Percentiles rank a stretch among this genome's conserved stretches.
phyloP scores from a whole-genome alignment of 1,140 invertebrate species.

The Lineus longissimus region DNA sequence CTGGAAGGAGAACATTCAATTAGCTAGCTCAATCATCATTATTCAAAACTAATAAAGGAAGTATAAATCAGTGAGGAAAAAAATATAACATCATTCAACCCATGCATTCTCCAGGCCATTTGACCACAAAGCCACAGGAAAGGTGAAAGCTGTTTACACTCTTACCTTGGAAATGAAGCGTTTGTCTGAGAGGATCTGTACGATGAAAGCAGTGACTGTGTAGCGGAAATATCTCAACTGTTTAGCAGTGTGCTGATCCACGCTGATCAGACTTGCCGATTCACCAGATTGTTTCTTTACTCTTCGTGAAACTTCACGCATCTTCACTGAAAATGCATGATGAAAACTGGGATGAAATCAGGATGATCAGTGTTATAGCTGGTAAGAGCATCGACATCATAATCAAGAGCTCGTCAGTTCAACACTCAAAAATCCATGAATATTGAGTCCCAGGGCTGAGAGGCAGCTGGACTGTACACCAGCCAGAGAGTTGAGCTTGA shows the following conservation, averaged over 20 bases:
- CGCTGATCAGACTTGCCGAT: conserved; percentile 70
- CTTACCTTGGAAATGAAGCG: conserved; percentile 66
- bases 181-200: conserved; percentile 62
- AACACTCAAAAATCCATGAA: too few species aligned
- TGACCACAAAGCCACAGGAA: too few species aligned
- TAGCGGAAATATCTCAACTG: conserved; percentile 80
- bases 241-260: conserved; percentile 64
- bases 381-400: too few species aligned
- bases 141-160: too few species aligned
- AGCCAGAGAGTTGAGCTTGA: too few species aligned
- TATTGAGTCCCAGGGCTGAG: too few species aligned
- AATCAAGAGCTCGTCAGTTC: too few species aligned
- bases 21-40: neutral
- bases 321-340: neutral
- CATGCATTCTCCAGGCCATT: too few species aligned
- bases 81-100: too few species aligned
- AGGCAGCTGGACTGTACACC: too few species aligned
- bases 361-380: too few species aligned
- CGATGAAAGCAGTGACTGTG: conserved; percentile 67
- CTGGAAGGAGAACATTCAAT: neutral
- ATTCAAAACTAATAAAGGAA: neutral
- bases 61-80: neutral
- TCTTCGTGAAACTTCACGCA: neutral
- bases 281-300: conserved; percentile 27
- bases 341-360: neutral